Base-by-base conservation (phyloP, 1,140 invertebrate species). In the Watersipora subatra region DNA sequence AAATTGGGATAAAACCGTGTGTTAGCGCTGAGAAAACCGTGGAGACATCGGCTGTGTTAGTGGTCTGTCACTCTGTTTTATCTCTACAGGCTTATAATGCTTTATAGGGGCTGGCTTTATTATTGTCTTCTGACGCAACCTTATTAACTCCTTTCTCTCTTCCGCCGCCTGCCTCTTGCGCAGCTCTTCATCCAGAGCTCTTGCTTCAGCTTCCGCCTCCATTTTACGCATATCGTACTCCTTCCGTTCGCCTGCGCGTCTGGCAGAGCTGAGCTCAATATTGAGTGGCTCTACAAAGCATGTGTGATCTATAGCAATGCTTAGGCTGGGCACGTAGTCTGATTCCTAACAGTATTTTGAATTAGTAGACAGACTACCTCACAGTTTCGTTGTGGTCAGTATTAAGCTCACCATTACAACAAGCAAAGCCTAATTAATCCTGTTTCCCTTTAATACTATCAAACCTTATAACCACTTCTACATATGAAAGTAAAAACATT, bases 181-280 rank as follows among this genome's bases (percentile, higher is more conserved):
- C 56, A 64, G 64, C 58, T 73, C 71, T 20, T 69, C 63, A 25
- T 72, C 67, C 28, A 72, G 61, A 25, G 71, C 72, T 26, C 74
- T 73, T 7, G 75, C 24, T 59, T 83, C 77, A 2, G 76, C 71
- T 66, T 81, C 75, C 62, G 76, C 70, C 30, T 80, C 77, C 65
- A 80, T 81, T 66, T 78, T 78, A 25, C 72, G 66, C 64, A 71
- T 67, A 17, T 84, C 81, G 73, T 77, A 84, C 24, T 79, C 73
- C 61, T 79, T 74, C 27, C 84, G 69, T 56, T 82, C 74, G 57
- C 73, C 68, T 7, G 79, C 77, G 46, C 84, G 68, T 17, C 71
- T 66, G 28, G 84, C 83, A 1, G 83, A 83, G 67, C 79, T 78
- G 17, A 85, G 74, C 17, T 75, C 68, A 68, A 84, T 76, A 15